Evolutionary conservation across 2,888 invertebrate species (phyloP), one percentile per base, ranked within the genome.

Genomic region (Cyaniris semiargus): DNA sequence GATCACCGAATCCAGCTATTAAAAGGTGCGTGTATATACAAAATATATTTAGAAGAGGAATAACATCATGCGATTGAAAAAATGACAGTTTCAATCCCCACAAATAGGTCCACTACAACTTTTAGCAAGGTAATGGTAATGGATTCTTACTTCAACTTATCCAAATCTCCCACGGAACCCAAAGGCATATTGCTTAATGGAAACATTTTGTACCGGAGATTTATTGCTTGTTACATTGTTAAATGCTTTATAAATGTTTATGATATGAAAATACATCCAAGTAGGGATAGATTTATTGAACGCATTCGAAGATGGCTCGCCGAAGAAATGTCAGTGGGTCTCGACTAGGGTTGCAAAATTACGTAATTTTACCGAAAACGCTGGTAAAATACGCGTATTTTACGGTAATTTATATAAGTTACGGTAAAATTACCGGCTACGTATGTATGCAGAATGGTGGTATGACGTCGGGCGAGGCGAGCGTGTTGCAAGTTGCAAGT

Each of bases 251-350:
- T 74, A 74, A 74, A 74, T 74, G 74, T 74, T 74, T 74, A 74
- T 74, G 48, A 74, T 74, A 74, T 74, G 53, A 74, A 72, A 72
- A 72, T 44, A 53, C 48, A 48, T 10, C 48, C 48, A 71, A 78
- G 60, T 75, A 76, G 60, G 58, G 78, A 79, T 81, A 82, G 83
- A 83, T 84, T 82, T 80, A 79, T 79, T 80, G 77, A 78, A 76
- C 44, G 76, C 76, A 77, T 27, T 78, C 76, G 81, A 77, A 77
- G 82, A 82, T 84, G 83, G 82, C 81, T 79, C 81, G 82, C 83
- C 80, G 18, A 27, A 27, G 70, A 92, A 92, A 93, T 92, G 91
- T 90, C 91, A 90, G 85, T 86, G 84, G 83, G 85, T 83, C 83
- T 85, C 85, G 85, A 84, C 87, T 87, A n/a, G n/a, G n/a, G n/a